Evolutionary conservation across 2,113 vertebrate species (phyloP), one percentile per base, ranked within the genome.

Genomic region (Poeciliopsis turrubarensis): DNA sequence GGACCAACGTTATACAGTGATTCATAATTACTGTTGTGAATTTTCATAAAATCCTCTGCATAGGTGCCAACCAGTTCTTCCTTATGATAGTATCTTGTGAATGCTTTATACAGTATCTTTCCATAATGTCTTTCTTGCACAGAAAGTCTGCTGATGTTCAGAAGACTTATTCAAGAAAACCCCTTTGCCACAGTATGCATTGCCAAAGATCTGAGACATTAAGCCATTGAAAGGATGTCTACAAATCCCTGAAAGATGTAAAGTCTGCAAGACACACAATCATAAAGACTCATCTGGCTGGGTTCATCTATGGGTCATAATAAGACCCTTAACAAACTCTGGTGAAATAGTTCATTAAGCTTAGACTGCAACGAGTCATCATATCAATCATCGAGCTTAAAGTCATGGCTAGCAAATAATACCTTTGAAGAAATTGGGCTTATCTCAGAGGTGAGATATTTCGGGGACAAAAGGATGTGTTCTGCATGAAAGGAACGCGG

Each of bases 281-380:
- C 74, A 83, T 68, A 67, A 70, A 70, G 77, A 83, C 77, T 76
- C 75, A 71, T 75, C 54, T 81, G 86, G 62, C 60, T 61, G 62
- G 80, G 87, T 90, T 87, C 85, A 86, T 85, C 65, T 66, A 75
- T 47, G 77, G 90, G 83, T 83, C 85, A 78, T 75, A 54, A 63
- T 63, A 81, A 39, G 65, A 78, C 70, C 73, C 79, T 81, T 64
- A 51, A 75, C 64, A 68, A 82, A 89, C 85, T 80, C 84, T 44
- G 71, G 81, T 83, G 78, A 86, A 87, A 87, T 83, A 70, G 39
- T 69, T 84, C 77, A 83, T 86, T 81, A 82, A 81, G 63, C 84
- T 88, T 85, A 83, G 87, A 88, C 73, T 80, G 83, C 79, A 63
- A 76, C 60, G 72, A 75, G 75, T 79, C 68, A 6, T 81, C 81